Evolutionary conservation across 2,797 vertebrate genomes (phyloP), one percentile per base, ranked within the genome.

Genomic region (Micropoecilia bifurca): DNA sequence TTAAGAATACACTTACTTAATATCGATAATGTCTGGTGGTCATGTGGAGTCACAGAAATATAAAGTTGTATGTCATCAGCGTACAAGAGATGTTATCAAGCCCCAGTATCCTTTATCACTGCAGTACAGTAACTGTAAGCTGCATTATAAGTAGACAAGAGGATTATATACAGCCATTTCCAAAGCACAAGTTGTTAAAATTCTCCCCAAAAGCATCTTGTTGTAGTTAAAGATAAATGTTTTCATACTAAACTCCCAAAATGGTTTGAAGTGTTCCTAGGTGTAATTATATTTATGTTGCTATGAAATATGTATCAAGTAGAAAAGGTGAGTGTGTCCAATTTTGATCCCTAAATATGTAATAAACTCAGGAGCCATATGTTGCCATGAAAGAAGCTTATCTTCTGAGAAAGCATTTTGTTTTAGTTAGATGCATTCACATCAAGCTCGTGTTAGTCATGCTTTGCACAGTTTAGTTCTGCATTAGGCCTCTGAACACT

Each of bases 391-490:
- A 84, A 87, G 74, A 78, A 50, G 14, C 72, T 73, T 12, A 9
- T 14, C 59, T 78, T 76, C 76, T 61, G 73, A 86, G 36, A 73
- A 57, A 59, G 53, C 0, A 46, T 77, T 90, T 87, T 87, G 79
- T 78, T 91, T 91, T 82, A 48, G 50, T 83, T 86, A 78, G 83
- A 86, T 25, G 80, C 22, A 47, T 79, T 90, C 86, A 84, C 83
- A 81, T 78, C 81, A 83, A 86, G 77, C 71, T 9, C 61, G 36
- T 72, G 66, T 88, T 88, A 77, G 85, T 92, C 88, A 90, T 75
- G 76, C 77, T 80, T 84, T 84, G 82, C 48, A 57, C 80, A 78
- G 84, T 86, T 88, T 76, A 55, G 82, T 55, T 83, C 78, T 88
- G 86, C 61, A 73, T 86, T 69, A 46, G 87, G 90, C 80, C 84